phyloP scores from a whole-genome alignment of 2,888 invertebrate species.

The Eugnorisma glareosa region DNA sequence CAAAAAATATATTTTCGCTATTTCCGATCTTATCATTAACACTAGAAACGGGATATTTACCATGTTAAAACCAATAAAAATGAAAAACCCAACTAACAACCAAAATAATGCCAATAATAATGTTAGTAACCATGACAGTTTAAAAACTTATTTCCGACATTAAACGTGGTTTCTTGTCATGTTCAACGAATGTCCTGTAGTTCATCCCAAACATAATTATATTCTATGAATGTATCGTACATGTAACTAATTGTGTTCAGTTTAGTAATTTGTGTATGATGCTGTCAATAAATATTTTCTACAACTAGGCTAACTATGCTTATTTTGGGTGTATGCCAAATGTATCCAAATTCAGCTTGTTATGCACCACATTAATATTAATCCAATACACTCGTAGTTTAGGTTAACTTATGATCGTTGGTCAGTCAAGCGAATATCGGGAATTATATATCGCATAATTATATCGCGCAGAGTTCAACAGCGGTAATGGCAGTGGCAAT shows the following conservation, averaged over 20 bases:
- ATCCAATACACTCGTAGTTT: conserved; percentile 4
- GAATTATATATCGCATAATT: no score
- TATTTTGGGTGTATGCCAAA: conserved; percentile 47
- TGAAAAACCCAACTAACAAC: no score
- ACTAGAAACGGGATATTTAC: no score
- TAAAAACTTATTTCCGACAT: no score
- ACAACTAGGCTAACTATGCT: conserved; percentile 10
- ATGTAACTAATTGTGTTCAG: neutral
- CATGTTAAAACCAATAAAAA: no score
- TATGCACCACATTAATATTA: conserved; percentile 9
- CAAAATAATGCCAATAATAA: no score
- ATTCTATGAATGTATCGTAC: neutral
- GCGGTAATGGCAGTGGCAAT: no score
- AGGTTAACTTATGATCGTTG: neutral
- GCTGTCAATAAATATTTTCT: neutral
- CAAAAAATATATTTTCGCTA: neutral
- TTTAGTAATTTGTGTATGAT: neutral
- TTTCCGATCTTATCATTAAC: no score
- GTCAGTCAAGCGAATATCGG: no score
- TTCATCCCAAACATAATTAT: neutral
- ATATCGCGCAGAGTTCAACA: neutral
- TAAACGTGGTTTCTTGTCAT: neutral
- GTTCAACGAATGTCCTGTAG: neutral
- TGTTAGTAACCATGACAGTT: no score
- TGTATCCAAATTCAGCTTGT: conserved; percentile 3